phyloP scores from a whole-genome alignment of 92 coral and sea anemone genomes.

The Porites lobata region DNA sequence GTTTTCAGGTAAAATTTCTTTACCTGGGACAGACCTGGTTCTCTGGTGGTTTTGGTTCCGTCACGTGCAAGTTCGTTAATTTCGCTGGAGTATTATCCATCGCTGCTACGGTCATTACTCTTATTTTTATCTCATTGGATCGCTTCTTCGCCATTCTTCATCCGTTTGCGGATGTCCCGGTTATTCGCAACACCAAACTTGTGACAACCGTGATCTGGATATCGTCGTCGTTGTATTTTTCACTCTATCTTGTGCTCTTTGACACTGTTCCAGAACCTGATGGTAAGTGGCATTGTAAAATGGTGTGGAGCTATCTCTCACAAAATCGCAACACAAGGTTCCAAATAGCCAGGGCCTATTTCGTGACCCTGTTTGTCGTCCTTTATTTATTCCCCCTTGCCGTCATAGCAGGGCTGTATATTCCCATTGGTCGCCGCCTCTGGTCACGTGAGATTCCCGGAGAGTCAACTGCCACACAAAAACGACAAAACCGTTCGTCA shows the following conservation, averaged over 20 bases:
- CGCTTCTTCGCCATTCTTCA: conserved; percentile 90
- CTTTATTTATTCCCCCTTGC: conserved; percentile 76
- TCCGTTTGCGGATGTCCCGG: conserved; percentile 83
- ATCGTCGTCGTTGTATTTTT: conserved; percentile 72
- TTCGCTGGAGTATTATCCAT: conserved; percentile 83
- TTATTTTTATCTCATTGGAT: conserved; percentile 86
- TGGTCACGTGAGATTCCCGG: conserved; percentile 89
- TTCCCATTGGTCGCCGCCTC: conserved; percentile 78
- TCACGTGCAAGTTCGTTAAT: conserved; percentile 86
- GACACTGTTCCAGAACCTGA: conserved; percentile 55
- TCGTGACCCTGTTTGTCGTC: conserved; percentile 67
- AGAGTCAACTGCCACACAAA: conserved; percentile 63
- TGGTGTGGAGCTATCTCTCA: conserved; percentile 76
- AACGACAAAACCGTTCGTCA: conserved; percentile 70
- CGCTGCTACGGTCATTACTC: conserved; percentile 82
- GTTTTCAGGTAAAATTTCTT: conserved; percentile 73
- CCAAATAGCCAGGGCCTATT: conserved; percentile 76
- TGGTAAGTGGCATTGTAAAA: conserved; percentile 66
- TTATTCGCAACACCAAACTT: conserved; percentile 85
- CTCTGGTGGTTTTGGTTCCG: conserved; percentile 82
- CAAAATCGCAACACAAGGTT: conserved; percentile 29
- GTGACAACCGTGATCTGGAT: conserved; percentile 83
- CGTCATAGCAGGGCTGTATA: conserved; percentile 70
- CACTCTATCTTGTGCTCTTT: conserved; percentile 77
- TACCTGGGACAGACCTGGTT: conserved; percentile 75